Conservation (phyloP, 2,797 vertebrate genomes). For the Pipistrellus nathusii region DNA sequence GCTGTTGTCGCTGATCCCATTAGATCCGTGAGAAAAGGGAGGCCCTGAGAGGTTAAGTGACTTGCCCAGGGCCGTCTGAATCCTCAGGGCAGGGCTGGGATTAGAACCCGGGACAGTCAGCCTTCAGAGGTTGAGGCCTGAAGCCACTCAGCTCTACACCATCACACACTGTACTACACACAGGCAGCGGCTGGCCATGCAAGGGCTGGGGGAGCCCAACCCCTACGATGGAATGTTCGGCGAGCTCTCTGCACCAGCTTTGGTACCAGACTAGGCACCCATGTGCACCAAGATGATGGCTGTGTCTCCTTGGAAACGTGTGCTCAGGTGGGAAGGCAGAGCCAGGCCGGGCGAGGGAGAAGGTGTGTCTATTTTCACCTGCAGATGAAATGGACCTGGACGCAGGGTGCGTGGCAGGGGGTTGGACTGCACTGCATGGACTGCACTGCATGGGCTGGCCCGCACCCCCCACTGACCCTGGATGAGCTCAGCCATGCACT, state of each 20-base stretch:
- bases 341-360: neutral
- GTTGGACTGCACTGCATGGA: no score
- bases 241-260: neutral
- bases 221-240: accelerated
- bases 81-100: neutral
- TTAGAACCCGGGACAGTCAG: neutral
- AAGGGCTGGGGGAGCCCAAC: neutral
- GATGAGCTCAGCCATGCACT: accelerated
- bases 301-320: conserved; percentile 52
- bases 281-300: neutral
- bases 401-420: neutral
- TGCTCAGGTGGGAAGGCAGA: neutral
- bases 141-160: neutral
- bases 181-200: neutral
- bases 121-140: accelerated
- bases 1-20: neutral
- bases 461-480: no score
- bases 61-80: neutral
- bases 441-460: no score
- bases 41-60: neutral
- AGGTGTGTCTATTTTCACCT: neutral
- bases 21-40: conserved; percentile 35
- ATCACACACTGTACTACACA: accelerated
- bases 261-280: neutral
- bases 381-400: neutral